Evolutionary conservation across 2,797 vertebrate species (phyloP), one percentile per base, ranked within the genome.

Genomic region (Malurus leucopterus): DNA sequence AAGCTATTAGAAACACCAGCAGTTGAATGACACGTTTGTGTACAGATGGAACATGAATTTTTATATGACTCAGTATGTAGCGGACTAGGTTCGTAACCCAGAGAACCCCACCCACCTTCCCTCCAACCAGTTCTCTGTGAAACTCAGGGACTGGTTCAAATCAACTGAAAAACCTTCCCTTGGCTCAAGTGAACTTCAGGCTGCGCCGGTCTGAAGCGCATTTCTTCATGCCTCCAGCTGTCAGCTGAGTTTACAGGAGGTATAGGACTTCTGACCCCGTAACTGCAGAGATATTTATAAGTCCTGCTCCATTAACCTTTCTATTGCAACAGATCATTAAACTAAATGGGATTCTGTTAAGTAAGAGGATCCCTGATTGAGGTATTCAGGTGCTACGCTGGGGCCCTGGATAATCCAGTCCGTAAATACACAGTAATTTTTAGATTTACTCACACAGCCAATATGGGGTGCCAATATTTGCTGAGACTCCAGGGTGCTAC

Each of bases 1-100:
- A 95, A 94, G 86, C 71, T 93, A 94, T 95, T 93, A 94, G 86
- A 93, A 93, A 88, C 84, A 86, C 80, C 81, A 89, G 75, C 89
- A 79, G 40, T 89, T 93, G 86, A 94, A 93, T 91, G 93, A 92
- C 91, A 93, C 70, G 3, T 93, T 92, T 94, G 92, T 91, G 86
- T 92, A 93, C 89, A 93, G 86, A 94, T 44, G 76, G 91, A 95
- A 93, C 86, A 91, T 62, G 77, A 84, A 89, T 91, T 94, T 95
- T 95, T 92, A 79, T 92, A 88, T 34, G n/a, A 80, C 82, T 90
- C 93, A 73, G 79, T 90, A 43, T 62, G 80, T 46, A 90, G 76
- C 6, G 4, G 85, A 51, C 84, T 86, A 41, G 16, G 79, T 87
- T 72, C 13, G 24, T 82, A 88, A 91, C 77, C 72, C 88, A 80